These are phyloP conservation scores for Drosophila fuyamai DNA, from an alignment of 1,140 invertebrate species.

Conservation along the genomic window DNA sequence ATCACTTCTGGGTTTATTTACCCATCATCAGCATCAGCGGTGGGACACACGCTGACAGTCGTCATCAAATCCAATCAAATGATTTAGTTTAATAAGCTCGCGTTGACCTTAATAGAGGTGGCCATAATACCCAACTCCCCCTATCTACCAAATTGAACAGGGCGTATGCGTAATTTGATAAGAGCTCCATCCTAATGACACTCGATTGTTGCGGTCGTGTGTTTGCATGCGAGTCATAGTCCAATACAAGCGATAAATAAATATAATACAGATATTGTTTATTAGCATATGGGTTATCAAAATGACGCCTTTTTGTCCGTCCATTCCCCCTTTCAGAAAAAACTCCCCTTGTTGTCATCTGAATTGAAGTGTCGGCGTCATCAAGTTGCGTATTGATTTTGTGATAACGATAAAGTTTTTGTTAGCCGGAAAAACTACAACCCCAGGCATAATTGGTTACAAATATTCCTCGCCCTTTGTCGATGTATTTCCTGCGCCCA, in stretches of 20 bases:
- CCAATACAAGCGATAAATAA: slow-evolving; percentile 78
- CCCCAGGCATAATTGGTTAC: slow-evolving; percentile 70
- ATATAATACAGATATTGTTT: slow-evolving; percentile 80
- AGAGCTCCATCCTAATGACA: slow-evolving; percentile 69
- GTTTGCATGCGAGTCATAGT: slow-evolving; percentile 56
- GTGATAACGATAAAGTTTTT: slow-evolving; percentile 58
- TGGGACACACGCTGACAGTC: slow-evolving; percentile 32
- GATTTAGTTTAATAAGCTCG: slow-evolving; percentile 70
- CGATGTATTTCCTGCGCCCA: slow-evolving; percentile 15
- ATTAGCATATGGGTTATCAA: slow-evolving; percentile 79
- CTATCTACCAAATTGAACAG: slow-evolving; percentile 17
- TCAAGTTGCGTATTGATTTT: slow-evolving; percentile 74
- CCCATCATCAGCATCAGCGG: slow-evolving; percentile 22
- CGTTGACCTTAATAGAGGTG: slow-evolving; percentile 63
- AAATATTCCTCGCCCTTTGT: slow-evolving; percentile 51
- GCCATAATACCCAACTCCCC: slow-evolving; percentile 1
- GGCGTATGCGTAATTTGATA: slow-evolving; percentile 80
- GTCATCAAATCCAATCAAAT: slow-evolving; percentile 68
- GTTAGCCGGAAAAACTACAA: slow-evolving; percentile 35
- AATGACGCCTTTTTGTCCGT: slow-evolving; percentile 14
- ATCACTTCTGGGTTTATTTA: slow-evolving; percentile 43
- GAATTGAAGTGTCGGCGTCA: slow-evolving; percentile 65
- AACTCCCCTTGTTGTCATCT: slow-evolving; percentile 2
- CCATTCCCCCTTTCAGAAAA: neutral
- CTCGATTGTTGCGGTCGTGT: slow-evolving; percentile 54